Percentiles rank a stretch among this genome's conserved stretches.
These are phyloP conservation scores for Herminia tarsipennalis DNA, from an alignment of 2,888 invertebrate genomes.

Conservation along the genomic window DNA sequence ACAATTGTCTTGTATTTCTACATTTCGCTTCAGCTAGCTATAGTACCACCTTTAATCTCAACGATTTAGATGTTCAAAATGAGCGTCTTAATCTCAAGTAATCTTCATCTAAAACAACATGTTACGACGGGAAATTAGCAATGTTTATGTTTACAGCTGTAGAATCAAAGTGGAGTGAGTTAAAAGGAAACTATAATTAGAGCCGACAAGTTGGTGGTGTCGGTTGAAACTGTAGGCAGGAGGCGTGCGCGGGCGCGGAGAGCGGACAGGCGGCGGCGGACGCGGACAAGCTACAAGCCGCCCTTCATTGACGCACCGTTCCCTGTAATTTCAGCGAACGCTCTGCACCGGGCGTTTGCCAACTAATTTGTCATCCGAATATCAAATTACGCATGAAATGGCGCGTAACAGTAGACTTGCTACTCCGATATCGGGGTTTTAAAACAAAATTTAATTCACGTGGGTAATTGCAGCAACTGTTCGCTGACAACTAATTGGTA, in stretches of 20 bases:
- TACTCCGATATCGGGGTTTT: constrained; percentile 69
- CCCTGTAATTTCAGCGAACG: constrained; percentile 76
- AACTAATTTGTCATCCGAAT: constrained; percentile 84
- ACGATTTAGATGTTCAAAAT: too few species aligned
- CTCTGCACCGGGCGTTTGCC: constrained; percentile 63
- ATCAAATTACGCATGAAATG: constrained; percentile 83
- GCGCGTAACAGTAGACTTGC: constrained; percentile 75
- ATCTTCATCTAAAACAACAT: too few species aligned
- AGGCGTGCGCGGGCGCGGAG: constrained; percentile 26
- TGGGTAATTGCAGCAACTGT: constrained; percentile 63
- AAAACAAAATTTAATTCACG: constrained; percentile 77
- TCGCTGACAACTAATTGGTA: constrained; percentile 69
- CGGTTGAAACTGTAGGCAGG: constrained; percentile 28
- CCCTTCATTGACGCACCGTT: constrained; percentile 46
- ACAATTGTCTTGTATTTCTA: too few species aligned
- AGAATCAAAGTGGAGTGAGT: constrained; percentile 63
- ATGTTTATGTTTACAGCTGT: constrained; percentile 62
- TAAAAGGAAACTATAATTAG: constrained; percentile 75
- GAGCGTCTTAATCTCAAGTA: too few species aligned
- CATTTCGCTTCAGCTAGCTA: too few species aligned
- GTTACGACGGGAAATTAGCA: constrained; percentile 53
- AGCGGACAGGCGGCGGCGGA: constrained; percentile 31
- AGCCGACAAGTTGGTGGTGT: constrained; percentile 59
- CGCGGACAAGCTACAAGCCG: constrained; percentile 13
- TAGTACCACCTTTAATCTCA: too few species aligned